phyloP scores from a whole-genome alignment of 2,797 vertebrate species.

The Kryptopterus vitreolus region DNA sequence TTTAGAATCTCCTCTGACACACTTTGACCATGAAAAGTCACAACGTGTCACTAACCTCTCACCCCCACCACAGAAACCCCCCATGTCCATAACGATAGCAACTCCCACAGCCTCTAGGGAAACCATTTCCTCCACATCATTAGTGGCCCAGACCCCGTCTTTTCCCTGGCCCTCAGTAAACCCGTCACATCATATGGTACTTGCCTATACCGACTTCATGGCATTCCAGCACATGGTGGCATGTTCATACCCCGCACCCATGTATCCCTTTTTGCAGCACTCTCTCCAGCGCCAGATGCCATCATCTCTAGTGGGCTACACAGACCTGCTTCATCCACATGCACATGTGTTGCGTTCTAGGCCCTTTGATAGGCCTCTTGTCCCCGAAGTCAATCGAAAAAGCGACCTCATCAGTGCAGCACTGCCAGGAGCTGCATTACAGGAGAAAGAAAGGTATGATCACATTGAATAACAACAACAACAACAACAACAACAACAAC shows the following conservation, averaged over 20 bases:
- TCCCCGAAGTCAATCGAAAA: conserved; percentile 60
- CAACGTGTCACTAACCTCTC: conserved; percentile 14
- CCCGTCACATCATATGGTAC: conserved; percentile 62
- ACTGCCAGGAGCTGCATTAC: conserved; percentile 45
- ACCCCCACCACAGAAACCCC: conserved; percentile 52
- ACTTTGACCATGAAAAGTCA: conserved; percentile 33
- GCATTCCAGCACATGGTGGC: conserved; percentile 55
- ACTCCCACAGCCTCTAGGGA: conserved; percentile 53
- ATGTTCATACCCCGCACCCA: conserved; percentile 62
- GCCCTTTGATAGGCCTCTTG: conserved; percentile 54
- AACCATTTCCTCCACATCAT: conserved; percentile 57
- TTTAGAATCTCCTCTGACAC: conserved; percentile 41
- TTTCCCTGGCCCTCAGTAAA: conserved; percentile 64
- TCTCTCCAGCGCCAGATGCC: conserved; percentile 62
- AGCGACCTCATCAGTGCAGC: conserved; percentile 50
- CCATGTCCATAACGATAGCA: conserved; percentile 35
- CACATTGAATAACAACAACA: not conserved
- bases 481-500: no score
- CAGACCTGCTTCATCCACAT: conserved; percentile 58
- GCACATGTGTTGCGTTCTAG: conserved; percentile 54
- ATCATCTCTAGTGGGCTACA: conserved; percentile 58
- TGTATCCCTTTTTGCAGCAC: conserved; percentile 64
- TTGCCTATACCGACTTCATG: conserved; percentile 65
- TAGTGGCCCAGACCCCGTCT: conserved; percentile 56
- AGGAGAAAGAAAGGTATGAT: conserved; percentile 68